phyloP scores from a whole-genome alignment of 2,113 vertebrate species.

The Athene noctua region DNA sequence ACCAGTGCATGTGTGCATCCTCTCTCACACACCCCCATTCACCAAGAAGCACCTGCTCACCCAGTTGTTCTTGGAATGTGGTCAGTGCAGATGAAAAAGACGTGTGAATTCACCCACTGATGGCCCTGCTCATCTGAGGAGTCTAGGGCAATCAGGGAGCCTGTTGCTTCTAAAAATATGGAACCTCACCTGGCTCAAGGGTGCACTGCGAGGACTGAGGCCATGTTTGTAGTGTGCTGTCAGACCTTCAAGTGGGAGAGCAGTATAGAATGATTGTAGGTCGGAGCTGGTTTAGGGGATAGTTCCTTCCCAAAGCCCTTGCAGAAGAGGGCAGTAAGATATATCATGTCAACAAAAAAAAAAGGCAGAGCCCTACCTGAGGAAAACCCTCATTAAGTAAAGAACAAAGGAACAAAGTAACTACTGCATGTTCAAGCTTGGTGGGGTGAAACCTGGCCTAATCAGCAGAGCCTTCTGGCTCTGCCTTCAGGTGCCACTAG shows the following conservation, averaged over 20 bases:
- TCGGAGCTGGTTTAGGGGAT: neutral
- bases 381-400: neutral
- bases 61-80: neutral
- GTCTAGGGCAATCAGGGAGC: neutral
- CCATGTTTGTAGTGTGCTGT: neutral
- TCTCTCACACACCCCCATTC: neutral
- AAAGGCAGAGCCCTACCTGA: accelerated
- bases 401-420: neutral
- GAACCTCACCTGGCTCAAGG: neutral
- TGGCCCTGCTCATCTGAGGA: neutral
- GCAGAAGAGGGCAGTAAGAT: neutral
- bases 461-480: neutral
- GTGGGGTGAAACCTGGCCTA: neutral
- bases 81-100: neutral
- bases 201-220: neutral
- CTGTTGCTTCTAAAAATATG: neutral
- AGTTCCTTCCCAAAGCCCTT: neutral
- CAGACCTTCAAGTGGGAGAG: neutral
- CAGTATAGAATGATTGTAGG: neutral
- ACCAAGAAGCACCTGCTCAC: slow-evolving; percentile 44
- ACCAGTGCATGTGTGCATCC: neutral
- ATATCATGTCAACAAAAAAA: neutral
- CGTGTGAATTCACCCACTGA: neutral
- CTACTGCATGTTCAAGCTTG: neutral
- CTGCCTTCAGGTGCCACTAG: neutral